Evolutionary conservation across 2,888 invertebrate species (phyloP).

Genomic region (Rhagium mordax): DNA sequence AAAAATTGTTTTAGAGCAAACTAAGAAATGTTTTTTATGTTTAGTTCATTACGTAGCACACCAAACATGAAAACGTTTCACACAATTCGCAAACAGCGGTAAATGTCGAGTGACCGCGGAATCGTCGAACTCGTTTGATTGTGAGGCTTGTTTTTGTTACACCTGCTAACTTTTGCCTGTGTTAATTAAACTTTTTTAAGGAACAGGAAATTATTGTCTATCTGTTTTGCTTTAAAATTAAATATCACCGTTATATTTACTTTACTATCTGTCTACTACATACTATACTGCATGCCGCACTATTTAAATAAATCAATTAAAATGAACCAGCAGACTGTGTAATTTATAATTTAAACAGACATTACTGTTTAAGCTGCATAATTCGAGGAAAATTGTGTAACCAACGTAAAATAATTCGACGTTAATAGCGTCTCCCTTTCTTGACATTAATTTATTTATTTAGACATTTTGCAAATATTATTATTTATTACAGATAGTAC

Average conservation of each 20-base stretch:
- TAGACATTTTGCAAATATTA: conserved; percentile 1
- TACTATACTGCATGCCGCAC: background rate
- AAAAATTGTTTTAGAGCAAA: no score
- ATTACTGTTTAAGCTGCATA: background rate
- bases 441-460: background rate
- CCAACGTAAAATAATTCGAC: background rate
- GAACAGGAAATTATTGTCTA: background rate
- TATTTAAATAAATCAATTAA: conserved; percentile 10
- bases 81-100: no score
- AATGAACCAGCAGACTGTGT: conserved; percentile 21
- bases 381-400: conserved; percentile 24
- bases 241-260: background rate
- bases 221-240: background rate
- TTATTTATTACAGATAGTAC: no score
- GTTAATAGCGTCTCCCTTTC: background rate
- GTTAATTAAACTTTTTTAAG: no score
- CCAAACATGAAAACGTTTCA: no score
- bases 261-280: background rate
- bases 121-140: no score
- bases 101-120: no score
- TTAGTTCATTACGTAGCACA: no score
- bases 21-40: no score
- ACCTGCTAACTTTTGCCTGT: no score
- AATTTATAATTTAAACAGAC: conserved; percentile 21
- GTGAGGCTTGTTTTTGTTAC: no score